A percentile compares a stretch with the other conserved stretches of the same genome.
Evolutionary conservation across 92 coral and sea anemone species (phyloP).

Genomic region (Porites lobata): DNA sequence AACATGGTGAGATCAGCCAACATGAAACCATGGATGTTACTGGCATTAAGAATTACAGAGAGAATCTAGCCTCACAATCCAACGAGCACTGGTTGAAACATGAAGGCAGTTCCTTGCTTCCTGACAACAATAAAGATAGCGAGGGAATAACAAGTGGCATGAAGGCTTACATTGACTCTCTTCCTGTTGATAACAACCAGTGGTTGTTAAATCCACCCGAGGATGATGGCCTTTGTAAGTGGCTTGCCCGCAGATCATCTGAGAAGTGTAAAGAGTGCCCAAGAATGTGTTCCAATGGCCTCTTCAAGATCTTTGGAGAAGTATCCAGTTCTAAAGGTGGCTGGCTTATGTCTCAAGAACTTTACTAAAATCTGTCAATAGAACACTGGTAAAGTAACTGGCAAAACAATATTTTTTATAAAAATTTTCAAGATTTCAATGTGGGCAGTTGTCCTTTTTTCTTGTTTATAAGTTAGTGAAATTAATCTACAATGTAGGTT

Average conservation of each 20-base stretch:
- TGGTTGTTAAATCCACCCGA: conserved; percentile 67
- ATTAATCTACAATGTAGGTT: neutral
- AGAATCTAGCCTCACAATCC: conserved; percentile 60
- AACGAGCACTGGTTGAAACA: conserved; percentile 66
- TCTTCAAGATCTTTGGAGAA: conserved; percentile 78
- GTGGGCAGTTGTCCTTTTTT: neutral
- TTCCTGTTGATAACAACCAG: conserved; percentile 69
- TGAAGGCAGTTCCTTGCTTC: neutral
- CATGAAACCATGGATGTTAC: conserved; percentile 19
- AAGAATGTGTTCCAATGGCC: conserved; percentile 81
- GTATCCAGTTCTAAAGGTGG: conserved; percentile 62
- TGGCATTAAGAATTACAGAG: conserved; percentile 52
- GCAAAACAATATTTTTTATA: neutral
- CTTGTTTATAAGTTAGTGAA: neutral
- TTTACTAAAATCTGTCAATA: neutral
- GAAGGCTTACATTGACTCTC: conserved; percentile 60
- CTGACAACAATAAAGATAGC: neutral
- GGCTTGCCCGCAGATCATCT: conserved; percentile 84
- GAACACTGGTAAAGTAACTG: neutral
- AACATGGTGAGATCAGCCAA: neutral
- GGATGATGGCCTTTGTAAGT: conserved; percentile 72
- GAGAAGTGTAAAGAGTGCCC: conserved; percentile 92
- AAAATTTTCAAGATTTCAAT: neutral
- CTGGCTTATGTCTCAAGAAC: conserved; percentile 77
- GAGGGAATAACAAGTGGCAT: conserved; percentile 52